Evolutionary conservation across 1,140 invertebrate species (phyloP).

Genomic region (Aradophagus sp.): DNA sequence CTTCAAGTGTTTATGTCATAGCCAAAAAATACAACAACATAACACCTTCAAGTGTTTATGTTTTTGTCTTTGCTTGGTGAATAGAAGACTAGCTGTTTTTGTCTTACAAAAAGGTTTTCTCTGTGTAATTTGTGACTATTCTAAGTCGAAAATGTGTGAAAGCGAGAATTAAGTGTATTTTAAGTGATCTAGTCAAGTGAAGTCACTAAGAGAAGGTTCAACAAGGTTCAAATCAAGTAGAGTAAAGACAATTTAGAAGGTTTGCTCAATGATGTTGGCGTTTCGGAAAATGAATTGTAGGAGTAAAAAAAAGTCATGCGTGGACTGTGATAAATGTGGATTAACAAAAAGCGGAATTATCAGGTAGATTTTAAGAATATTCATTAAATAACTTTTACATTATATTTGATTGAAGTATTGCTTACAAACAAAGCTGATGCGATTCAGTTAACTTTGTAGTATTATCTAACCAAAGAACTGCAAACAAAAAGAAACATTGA

Average conservation of each 20-base stretch:
- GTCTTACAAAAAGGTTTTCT: too few relatives aligned
- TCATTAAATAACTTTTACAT: conserved; percentile 29
- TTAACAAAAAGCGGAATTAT: conserved; percentile 57
- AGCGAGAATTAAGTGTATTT: too few relatives aligned
- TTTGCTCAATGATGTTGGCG: conserved; percentile 73
- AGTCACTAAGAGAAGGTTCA: conserved; percentile 65
- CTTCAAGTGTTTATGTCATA: too few relatives aligned
- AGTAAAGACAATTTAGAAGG: conserved; percentile 58
- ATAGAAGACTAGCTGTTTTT: too few relatives aligned
- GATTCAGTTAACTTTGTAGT: conserved; percentile 2
- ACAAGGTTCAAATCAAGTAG: conserved; percentile 41
- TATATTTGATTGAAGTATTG: conserved; percentile 17
- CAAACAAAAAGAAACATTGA: conserved; percentile 1
- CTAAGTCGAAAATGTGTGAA: too few relatives aligned
- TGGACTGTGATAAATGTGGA: conserved; percentile 74
- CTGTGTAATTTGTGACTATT: too few relatives aligned
- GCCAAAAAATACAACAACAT: too few relatives aligned
- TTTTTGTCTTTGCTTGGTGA: too few relatives aligned
- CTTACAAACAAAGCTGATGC: conserved; percentile 37
- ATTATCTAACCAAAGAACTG: too few relatives aligned
- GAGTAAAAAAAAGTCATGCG: conserved; percentile 72
- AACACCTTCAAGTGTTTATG: too few relatives aligned
- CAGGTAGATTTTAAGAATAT: conserved; percentile 30
- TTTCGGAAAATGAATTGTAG: conserved; percentile 70
- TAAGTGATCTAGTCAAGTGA: conserved; percentile 71